These are phyloP conservation scores for Hoplostethus mediterraneus DNA, from an alignment of 2,797 vertebrate genomes.

Conservation along the genomic window DNA sequence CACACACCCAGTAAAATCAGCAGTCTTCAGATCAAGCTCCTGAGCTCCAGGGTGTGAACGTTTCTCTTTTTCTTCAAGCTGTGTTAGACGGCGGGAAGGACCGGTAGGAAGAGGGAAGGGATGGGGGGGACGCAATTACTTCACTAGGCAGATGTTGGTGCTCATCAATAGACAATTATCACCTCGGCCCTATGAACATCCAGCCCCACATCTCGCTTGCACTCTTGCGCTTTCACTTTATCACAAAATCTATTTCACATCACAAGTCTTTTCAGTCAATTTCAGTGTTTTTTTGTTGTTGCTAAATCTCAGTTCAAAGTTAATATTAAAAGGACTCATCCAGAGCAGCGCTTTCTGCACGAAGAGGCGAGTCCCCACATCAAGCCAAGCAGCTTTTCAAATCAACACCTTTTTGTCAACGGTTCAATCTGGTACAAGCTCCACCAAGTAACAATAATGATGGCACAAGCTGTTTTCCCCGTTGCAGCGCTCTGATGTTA, in stretches of 20 bases:
- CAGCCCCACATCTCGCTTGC: background rate
- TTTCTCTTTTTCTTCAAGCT: background rate
- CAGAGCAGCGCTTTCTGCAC: background rate
- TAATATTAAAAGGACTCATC: background rate
- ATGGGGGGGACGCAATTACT: background rate
- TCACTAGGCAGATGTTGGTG: conserved; percentile 11
- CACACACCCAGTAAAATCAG: no score
- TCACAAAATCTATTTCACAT: background rate
- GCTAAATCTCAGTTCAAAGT: background rate
- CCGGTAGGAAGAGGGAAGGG: background rate
- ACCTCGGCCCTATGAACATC: conserved; percentile 8
- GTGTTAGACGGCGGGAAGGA: background rate
- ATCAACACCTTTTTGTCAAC: background rate
- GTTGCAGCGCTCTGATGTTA: background rate
- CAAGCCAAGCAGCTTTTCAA: background rate
- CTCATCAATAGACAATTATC: conserved; percentile 22
- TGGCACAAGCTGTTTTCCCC: background rate
- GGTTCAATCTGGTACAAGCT: background rate
- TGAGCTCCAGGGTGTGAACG: conserved; percentile 1
- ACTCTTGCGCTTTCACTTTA: background rate
- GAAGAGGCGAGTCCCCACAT: background rate
- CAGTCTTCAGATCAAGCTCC: conserved; percentile 18
- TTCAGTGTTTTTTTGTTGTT: background rate
- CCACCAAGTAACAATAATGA: background rate
- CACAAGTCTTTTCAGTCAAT: background rate